Evolutionary conservation across 2,797 vertebrate genomes (phyloP), one percentile per base, ranked within the genome.

Genomic region (Acropternis orthonyx): DNA sequence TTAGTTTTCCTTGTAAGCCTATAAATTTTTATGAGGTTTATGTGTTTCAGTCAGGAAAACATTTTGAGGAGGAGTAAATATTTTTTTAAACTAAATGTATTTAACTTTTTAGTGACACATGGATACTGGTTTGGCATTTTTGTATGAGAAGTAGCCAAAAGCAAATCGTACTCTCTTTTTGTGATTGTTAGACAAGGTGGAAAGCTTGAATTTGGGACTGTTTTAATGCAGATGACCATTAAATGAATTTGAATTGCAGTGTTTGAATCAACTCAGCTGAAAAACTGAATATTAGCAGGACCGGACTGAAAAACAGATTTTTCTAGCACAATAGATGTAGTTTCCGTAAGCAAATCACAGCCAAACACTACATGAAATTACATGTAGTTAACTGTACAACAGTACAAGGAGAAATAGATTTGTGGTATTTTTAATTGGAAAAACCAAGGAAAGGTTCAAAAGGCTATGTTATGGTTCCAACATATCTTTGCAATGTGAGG

Each of bases 1-100:
- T 91, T 84, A 72, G 18, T 89, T 97, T 96, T 95, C 52, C 84
- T 73, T 82, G 51, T 52, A 88, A 39, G 14, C 34, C 62, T 74
- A 90, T 96, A 93, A 39, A 95, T 95, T 97, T 97, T 97, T 93
- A 97, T 96, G 86, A 97, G 24, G 16, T 28, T 68, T 95, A 24
- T 88, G 36, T 54, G 48, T 83, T 96, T 84, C 93, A 59, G 96
- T 92, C 62, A 95, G 44, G 8, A 95, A 89, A 94, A 79, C 9
- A 58, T 92, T 93, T 91, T 51, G 34, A 81, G 8, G 55, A 92
- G 28, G 36, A 83, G 84, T 48, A 74, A 61, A 85, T 77, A 46
- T 55, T 39, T 66, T 65, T 73, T 20, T 76, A 68, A 94, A 73
- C 9, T 39, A 90, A 66, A 18, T 2, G 18, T 59, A 59, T 90